phyloP scores from a whole-genome alignment of 2,113 vertebrate genomes.

The Rhabdornis inornatus region DNA sequence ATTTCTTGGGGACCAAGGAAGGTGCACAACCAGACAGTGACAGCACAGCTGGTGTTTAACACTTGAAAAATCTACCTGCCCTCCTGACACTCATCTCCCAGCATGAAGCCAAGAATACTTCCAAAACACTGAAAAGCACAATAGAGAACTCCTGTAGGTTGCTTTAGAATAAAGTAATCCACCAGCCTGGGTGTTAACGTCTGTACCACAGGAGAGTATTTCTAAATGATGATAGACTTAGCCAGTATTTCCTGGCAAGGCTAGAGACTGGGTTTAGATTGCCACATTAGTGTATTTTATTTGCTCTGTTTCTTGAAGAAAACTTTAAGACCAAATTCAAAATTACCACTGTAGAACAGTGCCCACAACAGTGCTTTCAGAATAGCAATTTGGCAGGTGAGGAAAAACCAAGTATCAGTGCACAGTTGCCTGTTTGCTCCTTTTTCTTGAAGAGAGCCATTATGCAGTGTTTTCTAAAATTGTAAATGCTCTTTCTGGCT shows the following conservation, averaged over 20 bases:
- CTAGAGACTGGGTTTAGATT: neutral
- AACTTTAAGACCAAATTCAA: neutral
- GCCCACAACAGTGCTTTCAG: neutral
- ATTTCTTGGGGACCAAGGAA: neutral
- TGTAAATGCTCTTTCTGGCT: slow-evolving; percentile 33
- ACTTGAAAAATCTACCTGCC: neutral
- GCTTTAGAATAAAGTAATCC: neutral
- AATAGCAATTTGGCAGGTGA: neutral
- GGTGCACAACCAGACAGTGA: neutral
- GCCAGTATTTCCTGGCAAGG: neutral
- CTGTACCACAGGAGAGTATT: neutral
- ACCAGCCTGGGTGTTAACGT: neutral
- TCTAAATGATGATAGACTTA: neutral
- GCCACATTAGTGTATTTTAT: neutral
- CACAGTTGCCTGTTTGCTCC: neutral
- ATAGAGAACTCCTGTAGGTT: neutral
- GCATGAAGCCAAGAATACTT: neutral
- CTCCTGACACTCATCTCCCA: neutral
- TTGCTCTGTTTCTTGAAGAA: neutral
- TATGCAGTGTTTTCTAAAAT: slow-evolving; percentile 38
- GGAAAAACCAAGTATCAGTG: neutral
- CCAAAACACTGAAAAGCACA: neutral
- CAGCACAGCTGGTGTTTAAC: neutral
- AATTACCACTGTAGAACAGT: neutral
- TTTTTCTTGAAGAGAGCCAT: neutral